Base-by-base conservation (phyloP, 2,113 vertebrate species). In the Cyanocitta stelleri region DNA sequence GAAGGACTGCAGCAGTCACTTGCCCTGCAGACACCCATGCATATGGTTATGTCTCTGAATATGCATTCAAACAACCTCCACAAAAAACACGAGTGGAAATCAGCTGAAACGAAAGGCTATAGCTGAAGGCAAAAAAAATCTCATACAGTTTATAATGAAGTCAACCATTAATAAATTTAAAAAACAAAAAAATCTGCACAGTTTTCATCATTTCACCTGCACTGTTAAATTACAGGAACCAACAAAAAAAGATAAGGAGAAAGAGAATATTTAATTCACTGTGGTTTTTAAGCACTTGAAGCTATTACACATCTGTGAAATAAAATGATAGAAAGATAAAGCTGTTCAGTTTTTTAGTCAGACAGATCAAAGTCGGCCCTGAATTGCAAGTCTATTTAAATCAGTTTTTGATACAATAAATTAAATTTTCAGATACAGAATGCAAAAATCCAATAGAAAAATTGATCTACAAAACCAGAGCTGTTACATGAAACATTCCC, bases 361-460 rank as follows among this genome's bases (percentile, higher is more conserved):
- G 67, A 73, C 6, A 80, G 72, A 85, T 91, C 63, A 86, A 94
- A 96, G 93, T 59, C 5, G 6, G 67, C 11, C 62, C 39, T 32
- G 29, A 63, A 63, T 3, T 83, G 63, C 71, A 80, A 91, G 24
- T 63, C 78, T 93, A 51, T 85, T 90, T 88, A 91, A 95, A 93
- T 93, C 39, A 59, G 56, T 26, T 76, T 78, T 86, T 79, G 71
- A 86, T 77, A 91, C 37, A 88, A 93, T 73, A 90, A 95, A 94
- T 79, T 89, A 89, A 55, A 52, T 94, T 95, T 96, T 85, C 78
- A 93, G 55, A 69, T 35, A 54, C 13, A 67, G 49, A 87, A 88
- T 69, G 48, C 72, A 95, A 94, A 96, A 94, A 88, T 52, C 30
- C 52, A 48, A 81, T 64, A 81, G 68, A 85, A 96, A 78, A 67